Conservation (phyloP, 2,113 vertebrate genomes). For the Hiodon alosoides region DNA sequence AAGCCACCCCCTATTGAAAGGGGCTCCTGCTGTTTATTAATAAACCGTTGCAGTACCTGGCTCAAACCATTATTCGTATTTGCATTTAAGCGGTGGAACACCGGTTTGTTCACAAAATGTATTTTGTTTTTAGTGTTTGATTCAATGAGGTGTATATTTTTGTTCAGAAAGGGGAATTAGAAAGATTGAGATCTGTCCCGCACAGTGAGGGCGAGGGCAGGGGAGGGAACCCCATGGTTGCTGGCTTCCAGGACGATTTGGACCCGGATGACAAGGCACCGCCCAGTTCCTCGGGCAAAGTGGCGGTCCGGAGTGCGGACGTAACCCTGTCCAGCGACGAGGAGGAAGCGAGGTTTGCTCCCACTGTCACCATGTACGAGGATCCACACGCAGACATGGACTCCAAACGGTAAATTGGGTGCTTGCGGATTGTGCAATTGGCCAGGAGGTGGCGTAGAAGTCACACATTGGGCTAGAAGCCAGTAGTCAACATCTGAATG, state of each 20-base stretch:
- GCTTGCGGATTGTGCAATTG: no score
- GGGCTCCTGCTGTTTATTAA: no score
- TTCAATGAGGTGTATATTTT: no score
- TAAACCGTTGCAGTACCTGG: no score
- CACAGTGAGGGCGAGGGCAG: constrained; percentile 61
- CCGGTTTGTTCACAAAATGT: no score
- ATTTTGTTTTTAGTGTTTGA: no score
- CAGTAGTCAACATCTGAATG: background rate
- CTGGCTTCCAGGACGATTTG: constrained; percentile 74
- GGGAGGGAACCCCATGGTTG: constrained; percentile 70
- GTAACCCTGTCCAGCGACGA: constrained; percentile 66
- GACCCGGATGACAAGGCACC: constrained; percentile 63
- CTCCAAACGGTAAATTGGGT: constrained; percentile 47
- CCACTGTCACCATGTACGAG: background rate
- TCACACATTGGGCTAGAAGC: no score
- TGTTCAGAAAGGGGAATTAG: background rate
- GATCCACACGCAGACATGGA: constrained; percentile 26
- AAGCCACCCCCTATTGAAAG: no score
- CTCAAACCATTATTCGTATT: no score
- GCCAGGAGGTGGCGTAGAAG: no score
- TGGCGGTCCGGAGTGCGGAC: constrained; percentile 50
- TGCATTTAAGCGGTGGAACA: no score
- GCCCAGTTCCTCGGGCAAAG: constrained; percentile 17
- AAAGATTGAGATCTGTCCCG: background rate
- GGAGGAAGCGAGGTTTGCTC: constrained; percentile 42